A percentile compares a stretch with the other conserved stretches of the same genome.
These are phyloP conservation scores for Calonectris borealis DNA, from an alignment of 2,113 vertebrate genomes.

Conservation along the genomic window DNA sequence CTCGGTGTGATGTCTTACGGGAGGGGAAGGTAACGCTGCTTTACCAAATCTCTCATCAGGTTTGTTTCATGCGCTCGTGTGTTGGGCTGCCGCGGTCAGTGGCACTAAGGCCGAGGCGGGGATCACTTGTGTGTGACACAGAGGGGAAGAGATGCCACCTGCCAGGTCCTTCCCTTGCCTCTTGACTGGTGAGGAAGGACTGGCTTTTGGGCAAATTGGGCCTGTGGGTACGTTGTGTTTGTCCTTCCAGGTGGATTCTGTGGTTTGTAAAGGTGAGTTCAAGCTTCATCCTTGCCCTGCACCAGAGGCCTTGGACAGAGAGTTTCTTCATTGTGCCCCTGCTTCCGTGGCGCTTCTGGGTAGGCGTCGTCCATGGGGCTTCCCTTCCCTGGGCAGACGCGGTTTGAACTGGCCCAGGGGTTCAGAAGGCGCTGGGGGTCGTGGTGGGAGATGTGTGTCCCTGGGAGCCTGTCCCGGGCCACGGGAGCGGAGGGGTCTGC, in stretches of 20 bases:
- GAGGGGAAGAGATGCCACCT: not conserved
- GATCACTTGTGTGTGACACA: not conserved
- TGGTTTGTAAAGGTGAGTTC: not conserved
- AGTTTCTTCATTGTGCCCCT: too few species aligned
- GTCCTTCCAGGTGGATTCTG: not conserved
- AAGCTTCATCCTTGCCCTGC: not conserved
- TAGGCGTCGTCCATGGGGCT: not conserved
- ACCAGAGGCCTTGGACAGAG: not conserved
- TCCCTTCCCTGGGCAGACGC: rapidly evolving
- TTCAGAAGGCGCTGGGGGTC: not conserved
- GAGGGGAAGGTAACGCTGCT: not conserved
- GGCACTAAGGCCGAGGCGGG: not conserved
- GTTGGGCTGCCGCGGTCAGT: too few species aligned
- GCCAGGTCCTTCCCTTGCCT: not conserved
- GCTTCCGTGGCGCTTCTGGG: not conserved
- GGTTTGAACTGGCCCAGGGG: not conserved
- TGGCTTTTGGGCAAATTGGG: not conserved
- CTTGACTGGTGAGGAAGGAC: too few species aligned
- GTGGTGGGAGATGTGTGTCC: not conserved
- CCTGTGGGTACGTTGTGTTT: not conserved
- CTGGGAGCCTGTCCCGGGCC: not conserved
- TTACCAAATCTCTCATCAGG: not conserved
- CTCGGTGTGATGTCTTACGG: rapidly evolving
- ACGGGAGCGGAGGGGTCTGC: not conserved
- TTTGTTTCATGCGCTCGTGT: not conserved